Evolutionary conservation across 1,140 invertebrate genomes (phyloP).

Genomic region (Telenomus remus): DNA sequence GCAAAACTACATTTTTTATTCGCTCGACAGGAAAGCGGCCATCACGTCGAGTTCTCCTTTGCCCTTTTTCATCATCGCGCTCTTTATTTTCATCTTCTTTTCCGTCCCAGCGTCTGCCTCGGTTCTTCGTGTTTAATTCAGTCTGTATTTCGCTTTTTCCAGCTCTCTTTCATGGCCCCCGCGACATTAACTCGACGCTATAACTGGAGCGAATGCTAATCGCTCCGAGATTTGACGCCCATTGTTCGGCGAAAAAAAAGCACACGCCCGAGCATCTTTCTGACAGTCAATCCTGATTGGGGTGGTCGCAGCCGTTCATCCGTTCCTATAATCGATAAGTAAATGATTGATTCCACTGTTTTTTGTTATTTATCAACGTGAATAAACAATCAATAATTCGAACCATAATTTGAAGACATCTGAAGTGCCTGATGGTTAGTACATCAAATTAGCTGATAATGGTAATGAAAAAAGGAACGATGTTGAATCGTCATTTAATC

Average conservation of each 20-base stretch:
- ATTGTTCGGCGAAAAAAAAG: conserved; percentile 28
- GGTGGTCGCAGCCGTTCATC: conserved; percentile 1
- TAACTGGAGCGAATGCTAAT: conserved; percentile 61
- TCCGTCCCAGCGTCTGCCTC: conserved; percentile 21
- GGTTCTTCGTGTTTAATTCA: conserved; percentile 49
- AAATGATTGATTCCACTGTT: no score
- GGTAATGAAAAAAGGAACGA: no score
- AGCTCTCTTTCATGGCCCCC: conserved; percentile 11
- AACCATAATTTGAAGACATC: no score
- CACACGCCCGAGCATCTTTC: conserved; percentile 14
- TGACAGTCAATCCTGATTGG: conserved; percentile 41
- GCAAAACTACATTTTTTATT: conserved; percentile 68
- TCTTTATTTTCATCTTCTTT: conserved; percentile 54
- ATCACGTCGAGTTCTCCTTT: conserved; percentile 60
- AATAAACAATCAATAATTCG: no score
- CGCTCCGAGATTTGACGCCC: conserved; percentile 47
- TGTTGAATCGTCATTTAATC: no score
- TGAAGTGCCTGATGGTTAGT: no score
- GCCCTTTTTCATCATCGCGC: conserved; percentile 55
- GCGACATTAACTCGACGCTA: conserved; percentile 56
- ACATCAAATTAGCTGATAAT: no score
- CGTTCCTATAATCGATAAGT: no score
- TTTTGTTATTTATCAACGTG: no score
- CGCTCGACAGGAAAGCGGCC: conserved; percentile 66
- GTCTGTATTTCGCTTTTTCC: conserved; percentile 20